Base-by-base conservation (phyloP, 2,113 vertebrate species). In the Pseudorectes ferrugineus region DNA sequence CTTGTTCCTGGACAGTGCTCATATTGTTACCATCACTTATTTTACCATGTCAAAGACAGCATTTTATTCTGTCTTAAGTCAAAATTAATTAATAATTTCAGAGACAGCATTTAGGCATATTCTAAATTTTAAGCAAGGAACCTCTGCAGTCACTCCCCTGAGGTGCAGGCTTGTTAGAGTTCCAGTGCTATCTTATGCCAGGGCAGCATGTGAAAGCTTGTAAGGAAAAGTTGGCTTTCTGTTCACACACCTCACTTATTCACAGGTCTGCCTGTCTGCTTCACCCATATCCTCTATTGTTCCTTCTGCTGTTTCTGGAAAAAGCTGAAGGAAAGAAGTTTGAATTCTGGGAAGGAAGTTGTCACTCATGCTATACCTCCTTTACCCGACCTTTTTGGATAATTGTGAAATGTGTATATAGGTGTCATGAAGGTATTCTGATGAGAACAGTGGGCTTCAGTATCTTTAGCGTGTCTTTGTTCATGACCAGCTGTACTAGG, bases 321-420 rank as follows among this genome's bases (percentile, higher is more conserved):
- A 28, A 85, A n/a, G 38, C 77, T 79, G 74, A 82, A 89, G 77
- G 61, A 78, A 89, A 87, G 65, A 81, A 65, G 17, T 86, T 54
- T 87, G 89, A 95, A 95, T 94, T 91, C 68, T 63, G 87, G 73
- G 84, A 91, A 95, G 87, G 89, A 93, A 91, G 66, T 65, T 57
- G 57, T 31, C 19, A 38, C 70, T 80, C 4, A 1, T 52, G 35
- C 51, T 67, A 33, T 58, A 24, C 59, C 84, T 75, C n/a, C 66
- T 87, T 82, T 87, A 75, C 73, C 29, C 8, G 4, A 14, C 36
- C 12, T 40, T 72, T 81, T 49, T 75, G 74, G 52, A 45, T n/a
- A 42, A 80, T 3, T 28, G 42, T 66, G 63, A 63, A 78, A 78
- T 7, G 2, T 1, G 0, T 22, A 5, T 42, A 4, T 22, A 48